Conservation (phyloP, 2,888 invertebrate genomes). For the Dicyrtoma fusca region DNA sequence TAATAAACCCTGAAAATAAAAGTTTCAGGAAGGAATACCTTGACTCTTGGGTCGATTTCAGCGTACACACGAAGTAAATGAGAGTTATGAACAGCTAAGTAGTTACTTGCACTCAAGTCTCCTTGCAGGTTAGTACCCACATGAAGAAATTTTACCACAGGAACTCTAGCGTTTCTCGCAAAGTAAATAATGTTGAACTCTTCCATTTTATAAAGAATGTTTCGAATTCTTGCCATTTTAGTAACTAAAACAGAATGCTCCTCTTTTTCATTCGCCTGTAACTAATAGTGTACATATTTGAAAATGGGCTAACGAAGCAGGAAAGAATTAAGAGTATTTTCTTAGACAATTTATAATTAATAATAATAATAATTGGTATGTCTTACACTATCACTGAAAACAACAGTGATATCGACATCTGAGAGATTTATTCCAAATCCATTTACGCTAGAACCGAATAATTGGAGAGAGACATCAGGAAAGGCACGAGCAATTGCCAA, state of each 20-base stretch:
- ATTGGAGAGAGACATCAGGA: slow-evolving; percentile 40
- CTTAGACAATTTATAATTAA: too few relatives aligned
- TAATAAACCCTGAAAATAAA: too few relatives aligned
- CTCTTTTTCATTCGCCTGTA: not conserved
- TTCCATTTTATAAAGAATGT: not conserved
- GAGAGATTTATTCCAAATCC: slow-evolving; percentile 65
- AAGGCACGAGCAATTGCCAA: not conserved
- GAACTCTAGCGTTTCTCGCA: slow-evolving; percentile 63
- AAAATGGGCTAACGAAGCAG: not conserved
- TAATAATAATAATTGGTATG: too few relatives aligned
- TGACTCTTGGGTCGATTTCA: slow-evolving; percentile 63
- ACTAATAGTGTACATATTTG: not conserved
- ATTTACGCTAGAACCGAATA: slow-evolving; percentile 67
- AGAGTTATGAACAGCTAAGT: slow-evolving; percentile 65
- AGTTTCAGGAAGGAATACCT: too few relatives aligned
- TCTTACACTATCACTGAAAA: slow-evolving; percentile 58
- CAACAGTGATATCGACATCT: slow-evolving; percentile 67
- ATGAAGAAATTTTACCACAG: slow-evolving; percentile 66
- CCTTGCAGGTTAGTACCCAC: slow-evolving; percentile 61
- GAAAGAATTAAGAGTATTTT: slow-evolving; percentile 58
- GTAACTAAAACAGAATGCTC: not conserved
- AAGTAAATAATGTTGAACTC: slow-evolving; percentile 61
- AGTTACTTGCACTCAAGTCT: slow-evolving; percentile 67
- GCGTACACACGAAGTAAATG: slow-evolving; percentile 63
- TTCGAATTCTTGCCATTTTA: slow-evolving; percentile 2